Conservation (phyloP, 2,888 invertebrate species). For the Eupeodes latifasciatus region DNA sequence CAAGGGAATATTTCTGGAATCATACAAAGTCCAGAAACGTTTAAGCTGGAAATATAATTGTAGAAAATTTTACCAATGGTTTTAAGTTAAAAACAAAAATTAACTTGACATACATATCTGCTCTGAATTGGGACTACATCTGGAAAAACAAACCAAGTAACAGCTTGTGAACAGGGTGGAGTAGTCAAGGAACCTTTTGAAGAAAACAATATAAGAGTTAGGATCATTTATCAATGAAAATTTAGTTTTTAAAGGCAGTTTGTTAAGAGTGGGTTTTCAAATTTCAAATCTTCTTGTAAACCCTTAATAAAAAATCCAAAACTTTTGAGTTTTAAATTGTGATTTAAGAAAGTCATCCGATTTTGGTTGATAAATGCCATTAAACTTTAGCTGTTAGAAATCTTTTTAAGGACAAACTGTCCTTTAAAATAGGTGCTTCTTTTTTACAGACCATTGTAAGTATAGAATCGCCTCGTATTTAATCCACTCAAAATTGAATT, state of each 20-base stretch:
- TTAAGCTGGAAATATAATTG: constrained; percentile 15
- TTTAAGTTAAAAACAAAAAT: not conserved
- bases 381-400: not conserved
- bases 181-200: constrained; percentile 71
- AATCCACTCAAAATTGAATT: constrained; percentile 79
- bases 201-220: not conserved
- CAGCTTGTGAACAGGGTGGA: constrained; percentile 77
- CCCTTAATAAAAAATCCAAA: no score
- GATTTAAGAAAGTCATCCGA: no score
- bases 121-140: constrained; percentile 52
- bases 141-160: constrained; percentile 75
- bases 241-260: no score
- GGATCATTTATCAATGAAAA: no score
- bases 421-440: not conserved
- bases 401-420: not conserved
- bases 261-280: no score
- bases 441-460: constrained; percentile 78
- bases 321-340: no score
- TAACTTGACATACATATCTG: constrained; percentile 4
- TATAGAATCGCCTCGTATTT: constrained; percentile 80
- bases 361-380: no score
- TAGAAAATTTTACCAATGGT: not conserved
- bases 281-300: no score
- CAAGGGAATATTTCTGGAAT: not conserved
- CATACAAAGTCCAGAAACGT: constrained; percentile 23